Evolutionary conservation across 1,140 invertebrate species (phyloP).

Genomic region (Zaprionus ghesquierei): DNA sequence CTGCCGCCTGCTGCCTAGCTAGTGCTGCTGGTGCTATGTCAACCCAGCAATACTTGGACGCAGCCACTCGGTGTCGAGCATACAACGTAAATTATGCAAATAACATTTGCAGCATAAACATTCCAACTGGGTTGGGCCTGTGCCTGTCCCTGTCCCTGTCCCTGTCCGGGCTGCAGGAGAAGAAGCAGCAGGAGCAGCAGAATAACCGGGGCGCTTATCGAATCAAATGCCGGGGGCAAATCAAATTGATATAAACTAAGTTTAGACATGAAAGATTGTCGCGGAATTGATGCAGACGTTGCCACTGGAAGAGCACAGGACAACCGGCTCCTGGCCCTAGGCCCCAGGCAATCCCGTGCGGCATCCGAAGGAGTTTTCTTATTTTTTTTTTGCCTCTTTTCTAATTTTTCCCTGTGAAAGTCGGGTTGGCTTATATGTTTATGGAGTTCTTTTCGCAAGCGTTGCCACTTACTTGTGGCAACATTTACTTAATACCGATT

Average conservation of each 20-base stretch:
- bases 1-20: background rate
- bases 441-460: conserved; percentile 37
- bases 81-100: conserved; percentile 79
- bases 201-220: conserved; percentile 67
- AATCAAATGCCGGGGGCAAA: conserved; percentile 69
- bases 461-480: conserved; percentile 73
- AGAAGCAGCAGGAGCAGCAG: conserved; percentile 19
- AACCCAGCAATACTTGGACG: conserved; percentile 29
- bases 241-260: conserved; percentile 77
- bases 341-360: background rate
- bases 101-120: conserved; percentile 79
- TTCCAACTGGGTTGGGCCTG: conserved; percentile 19
- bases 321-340: too few relatives aligned
- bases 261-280: conserved; percentile 77
- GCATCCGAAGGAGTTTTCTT: background rate
- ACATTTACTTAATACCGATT: conserved; percentile 75
- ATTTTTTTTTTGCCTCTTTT: too few relatives aligned
- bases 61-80: conserved; percentile 39
- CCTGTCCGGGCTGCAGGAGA: background rate
- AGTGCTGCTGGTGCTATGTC: conserved; percentile 28
- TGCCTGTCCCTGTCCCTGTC: background rate
- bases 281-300: conserved; percentile 51
- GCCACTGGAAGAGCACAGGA: conserved; percentile 3
- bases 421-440: conserved; percentile 14
- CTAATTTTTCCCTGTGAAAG: conserved; percentile 22